phyloP scores from a whole-genome alignment of 2,113 vertebrate genomes.

The Acanthisitta chloris region DNA sequence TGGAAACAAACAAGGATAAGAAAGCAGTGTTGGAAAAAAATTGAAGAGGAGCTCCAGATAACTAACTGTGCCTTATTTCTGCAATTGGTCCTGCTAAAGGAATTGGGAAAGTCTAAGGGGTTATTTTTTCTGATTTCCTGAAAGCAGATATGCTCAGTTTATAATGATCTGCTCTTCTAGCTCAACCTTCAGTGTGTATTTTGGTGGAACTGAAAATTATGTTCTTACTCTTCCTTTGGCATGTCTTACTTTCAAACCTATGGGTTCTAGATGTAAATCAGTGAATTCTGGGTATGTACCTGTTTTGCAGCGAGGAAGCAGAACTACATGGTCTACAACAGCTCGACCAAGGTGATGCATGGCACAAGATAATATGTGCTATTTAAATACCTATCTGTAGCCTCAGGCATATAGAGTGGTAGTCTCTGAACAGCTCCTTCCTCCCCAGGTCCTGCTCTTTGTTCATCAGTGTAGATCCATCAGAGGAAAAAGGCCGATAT shows the following conservation, averaged over 20 bases:
- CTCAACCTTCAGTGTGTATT: neutral
- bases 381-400: neutral
- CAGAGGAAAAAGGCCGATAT: neutral
- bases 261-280: neutral
- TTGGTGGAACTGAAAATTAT: neutral
- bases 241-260: neutral
- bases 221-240: neutral
- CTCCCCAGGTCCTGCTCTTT: neutral
- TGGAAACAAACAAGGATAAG: neutral
- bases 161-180: neutral
- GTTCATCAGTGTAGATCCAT: neutral
- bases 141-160: neutral
- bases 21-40: neutral
- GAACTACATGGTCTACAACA: fast-evolving
- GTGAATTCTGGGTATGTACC: neutral
- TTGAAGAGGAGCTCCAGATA: neutral
- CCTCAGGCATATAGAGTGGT: neutral
- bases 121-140: neutral
- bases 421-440: neutral
- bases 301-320: neutral
- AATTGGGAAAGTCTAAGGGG: neutral
- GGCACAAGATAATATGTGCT: neutral
- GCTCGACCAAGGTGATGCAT: neutral
- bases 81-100: neutral
- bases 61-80: neutral